These are phyloP conservation scores for Malurus alboscapulatus DNA, from an alignment of 2,113 vertebrate genomes.

Conservation along the genomic window DNA sequence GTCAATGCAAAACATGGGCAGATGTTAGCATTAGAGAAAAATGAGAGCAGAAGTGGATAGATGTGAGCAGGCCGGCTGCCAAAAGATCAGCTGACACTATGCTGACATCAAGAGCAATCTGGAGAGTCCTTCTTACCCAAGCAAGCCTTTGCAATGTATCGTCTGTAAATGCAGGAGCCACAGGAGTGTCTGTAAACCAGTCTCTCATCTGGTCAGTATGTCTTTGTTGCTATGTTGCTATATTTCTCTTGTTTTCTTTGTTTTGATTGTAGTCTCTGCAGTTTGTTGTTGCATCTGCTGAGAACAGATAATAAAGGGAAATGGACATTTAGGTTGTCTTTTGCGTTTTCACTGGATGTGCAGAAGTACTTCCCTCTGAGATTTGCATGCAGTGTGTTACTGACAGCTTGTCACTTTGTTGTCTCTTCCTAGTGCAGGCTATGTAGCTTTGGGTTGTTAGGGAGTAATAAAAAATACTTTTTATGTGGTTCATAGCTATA, in stretches of 20 bases:
- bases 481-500: not conserved
- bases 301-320: not conserved
- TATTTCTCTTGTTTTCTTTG: not conserved
- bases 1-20: not conserved
- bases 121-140: not conserved
- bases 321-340: not conserved
- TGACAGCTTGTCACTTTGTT: not conserved
- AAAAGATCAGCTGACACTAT: slow-evolving; percentile 3
- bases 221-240: not conserved
- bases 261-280: not conserved
- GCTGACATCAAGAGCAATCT: slow-evolving; percentile 35
- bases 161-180: not conserved
- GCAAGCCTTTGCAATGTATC: not conserved
- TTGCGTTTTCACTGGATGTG: not conserved
- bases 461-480: not conserved
- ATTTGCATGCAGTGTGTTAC: not conserved
- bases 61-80: not conserved
- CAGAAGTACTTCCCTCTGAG: not conserved
- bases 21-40: slow-evolving; percentile 24
- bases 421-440: not conserved
- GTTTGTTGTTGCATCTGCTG: not conserved
- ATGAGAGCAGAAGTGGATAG: slow-evolving; percentile 21
- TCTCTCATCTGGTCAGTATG: not conserved
- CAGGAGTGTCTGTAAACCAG: not conserved
- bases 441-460: not conserved